Evolutionary conservation across 2,888 invertebrate species (phyloP).

Genomic region (Synanthedon formicaeformis): DNA sequence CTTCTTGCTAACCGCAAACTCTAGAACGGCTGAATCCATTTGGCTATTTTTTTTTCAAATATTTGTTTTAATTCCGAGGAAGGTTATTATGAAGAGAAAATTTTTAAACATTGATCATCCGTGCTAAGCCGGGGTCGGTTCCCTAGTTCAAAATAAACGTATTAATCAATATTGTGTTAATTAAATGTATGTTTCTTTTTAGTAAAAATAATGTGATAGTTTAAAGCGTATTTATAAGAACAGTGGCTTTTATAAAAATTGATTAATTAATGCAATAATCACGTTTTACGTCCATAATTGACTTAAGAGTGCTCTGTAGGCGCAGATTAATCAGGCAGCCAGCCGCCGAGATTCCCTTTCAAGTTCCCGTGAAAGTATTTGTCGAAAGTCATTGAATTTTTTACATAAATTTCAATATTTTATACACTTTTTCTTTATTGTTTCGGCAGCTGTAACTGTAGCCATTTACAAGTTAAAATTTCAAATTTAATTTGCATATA

Average conservation of each 20-base stretch:
- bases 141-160: too few relatives aligned
- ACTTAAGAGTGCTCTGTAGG: constrained; percentile 1
- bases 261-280: constrained; percentile 3
- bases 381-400: constrained; percentile 4
- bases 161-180: too few relatives aligned
- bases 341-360: constrained; percentile 5
- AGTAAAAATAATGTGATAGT: too few relatives aligned
- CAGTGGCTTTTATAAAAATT: background rate
- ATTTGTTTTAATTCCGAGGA: too few relatives aligned
- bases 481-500: background rate
- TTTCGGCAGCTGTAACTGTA: background rate
- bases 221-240: background rate
- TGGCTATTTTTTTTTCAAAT: too few relatives aligned
- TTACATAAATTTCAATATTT: constrained; percentile 7
- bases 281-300: constrained; percentile 2
- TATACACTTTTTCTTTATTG: constrained; percentile 1
- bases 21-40: too few relatives aligned
- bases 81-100: too few relatives aligned
- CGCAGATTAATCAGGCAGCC: constrained; percentile 6
- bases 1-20: too few relatives aligned
- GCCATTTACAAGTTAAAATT: background rate
- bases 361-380: constrained; percentile 3
- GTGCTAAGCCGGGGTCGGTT: too few relatives aligned
- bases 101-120: too few relatives aligned
- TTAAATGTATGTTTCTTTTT: too few relatives aligned